Base-by-base conservation (phyloP, 2,888 invertebrate genomes). In the Dryocosmus kuriphilus region DNA sequence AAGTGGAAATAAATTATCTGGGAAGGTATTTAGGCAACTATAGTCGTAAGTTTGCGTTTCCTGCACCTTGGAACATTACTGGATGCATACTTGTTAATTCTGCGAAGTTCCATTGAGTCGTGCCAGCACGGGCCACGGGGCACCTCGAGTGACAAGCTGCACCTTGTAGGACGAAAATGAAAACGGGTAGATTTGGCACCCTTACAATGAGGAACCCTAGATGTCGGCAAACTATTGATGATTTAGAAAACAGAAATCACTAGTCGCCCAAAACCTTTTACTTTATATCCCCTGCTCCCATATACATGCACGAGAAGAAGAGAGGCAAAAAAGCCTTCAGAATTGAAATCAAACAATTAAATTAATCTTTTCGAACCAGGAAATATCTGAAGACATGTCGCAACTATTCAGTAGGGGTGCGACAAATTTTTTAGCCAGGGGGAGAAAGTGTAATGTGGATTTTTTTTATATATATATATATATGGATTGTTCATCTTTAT, bases 101-200 rank as follows among this genome's bases (percentile, higher is more conserved):
- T 71, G 71, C 71, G 71, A 71, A 71, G 11, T 71, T 27, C 71
- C 71, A 71, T 71, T 51, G 19, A 71, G n/a, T 71, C 11, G 9
- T 63, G 19, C 51, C 27, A 51, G 51, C n/a, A 51, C 71, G 71
- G 32, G 71, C 51, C 30, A 30, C 30, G 71, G 32, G 71, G 71
- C 30, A 30, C 30, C 32, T 32, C 51, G 30, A 46, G 51, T 71
- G 71, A 71, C 71, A 71, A 71, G 71, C 71, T n/a, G 9, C 71
- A 71, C 71, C 51, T 51, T 51, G 30, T 71, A 71, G 24, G 24
- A 24, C 16, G 41, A 67, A 41, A 30, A 46, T 8, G 51, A 71
- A 71, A 71, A 71, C 71, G 71, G 71, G 71, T 71, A 71, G 71
- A 71, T 51, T 71, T 71, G 71, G 71, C 71, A 71, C 71, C 71